These are phyloP conservation scores for Brenthis ino DNA, from an alignment of 2,888 invertebrate species.

Conservation along the genomic window DNA sequence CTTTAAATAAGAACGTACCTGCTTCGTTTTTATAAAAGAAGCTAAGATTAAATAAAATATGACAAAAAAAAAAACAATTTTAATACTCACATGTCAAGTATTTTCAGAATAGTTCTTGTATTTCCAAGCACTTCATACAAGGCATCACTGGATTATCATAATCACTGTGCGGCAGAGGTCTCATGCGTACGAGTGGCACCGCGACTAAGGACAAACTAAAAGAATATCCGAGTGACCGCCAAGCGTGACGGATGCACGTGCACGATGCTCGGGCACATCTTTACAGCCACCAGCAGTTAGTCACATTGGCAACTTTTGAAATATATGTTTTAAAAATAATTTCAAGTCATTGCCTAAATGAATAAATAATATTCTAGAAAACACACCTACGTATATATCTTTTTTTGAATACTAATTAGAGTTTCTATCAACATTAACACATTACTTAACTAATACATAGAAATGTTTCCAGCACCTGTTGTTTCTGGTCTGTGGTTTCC, in stretches of 20 bases:
- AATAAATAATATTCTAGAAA: no score
- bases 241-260: conserved; percentile 78
- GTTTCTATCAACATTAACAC: no score
- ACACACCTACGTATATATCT: no score
- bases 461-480: no score
- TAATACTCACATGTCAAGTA: conserved; percentile 31
- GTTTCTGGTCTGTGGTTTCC: no score
- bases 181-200: conserved; percentile 69
- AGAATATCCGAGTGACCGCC: conserved; percentile 72
- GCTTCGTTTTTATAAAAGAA: no score
- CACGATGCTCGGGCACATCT: conserved; percentile 59
- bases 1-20: no score
- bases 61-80: background rate
- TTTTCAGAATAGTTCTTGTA: conserved; percentile 11
- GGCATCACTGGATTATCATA: conserved; percentile 53
- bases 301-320: background rate
- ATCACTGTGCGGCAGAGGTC: conserved; percentile 60
- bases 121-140: conserved; percentile 21
- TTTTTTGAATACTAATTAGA: no score
- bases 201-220: conserved; percentile 72
- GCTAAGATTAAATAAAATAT: no score
- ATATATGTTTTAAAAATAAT: no score
- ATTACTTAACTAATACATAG: no score
- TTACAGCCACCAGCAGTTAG: conserved; percentile 18
- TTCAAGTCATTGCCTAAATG: no score